Percentiles rank a stretch among this genome's conserved stretches.
Conservation (phyloP, 1,140 invertebrate genomes). For the Galendromus occidentalis region DNA sequence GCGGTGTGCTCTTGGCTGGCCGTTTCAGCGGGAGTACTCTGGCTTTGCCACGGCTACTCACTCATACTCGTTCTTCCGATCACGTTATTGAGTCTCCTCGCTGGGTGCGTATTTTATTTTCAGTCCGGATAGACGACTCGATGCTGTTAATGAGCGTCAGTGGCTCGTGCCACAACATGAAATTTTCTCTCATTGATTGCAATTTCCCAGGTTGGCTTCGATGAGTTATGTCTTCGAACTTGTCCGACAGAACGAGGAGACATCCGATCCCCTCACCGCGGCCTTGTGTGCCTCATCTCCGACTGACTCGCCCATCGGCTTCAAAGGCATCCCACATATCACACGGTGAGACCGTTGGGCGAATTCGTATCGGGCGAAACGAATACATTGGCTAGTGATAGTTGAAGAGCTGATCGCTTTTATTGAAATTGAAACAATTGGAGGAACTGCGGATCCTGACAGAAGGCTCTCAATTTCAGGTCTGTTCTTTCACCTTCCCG, state of each 20-base stretch:
- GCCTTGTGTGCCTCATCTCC: neutral
- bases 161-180: no score
- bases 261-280: neutral
- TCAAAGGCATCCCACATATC: conserved; percentile 4
- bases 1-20: neutral
- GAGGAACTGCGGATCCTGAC: no score
- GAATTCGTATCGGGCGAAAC: no score
- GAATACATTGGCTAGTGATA: no score
- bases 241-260: neutral
- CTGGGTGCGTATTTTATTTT: neutral
- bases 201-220: neutral
- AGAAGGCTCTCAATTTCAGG: neutral
- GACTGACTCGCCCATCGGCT: neutral
- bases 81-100: neutral
- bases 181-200: neutral
- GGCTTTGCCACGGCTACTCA: neutral
- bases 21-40: neutral
- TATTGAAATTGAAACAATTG: no score
- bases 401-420: no score
- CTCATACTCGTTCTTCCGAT: neutral
- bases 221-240: neutral
- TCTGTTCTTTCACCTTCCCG: conserved; percentile 2
- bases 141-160: no score
- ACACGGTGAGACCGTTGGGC: neutral
- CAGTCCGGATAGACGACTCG: no score